Conservation (phyloP, 2,797 vertebrate genomes). For the Knipowitschia caucasica region DNA sequence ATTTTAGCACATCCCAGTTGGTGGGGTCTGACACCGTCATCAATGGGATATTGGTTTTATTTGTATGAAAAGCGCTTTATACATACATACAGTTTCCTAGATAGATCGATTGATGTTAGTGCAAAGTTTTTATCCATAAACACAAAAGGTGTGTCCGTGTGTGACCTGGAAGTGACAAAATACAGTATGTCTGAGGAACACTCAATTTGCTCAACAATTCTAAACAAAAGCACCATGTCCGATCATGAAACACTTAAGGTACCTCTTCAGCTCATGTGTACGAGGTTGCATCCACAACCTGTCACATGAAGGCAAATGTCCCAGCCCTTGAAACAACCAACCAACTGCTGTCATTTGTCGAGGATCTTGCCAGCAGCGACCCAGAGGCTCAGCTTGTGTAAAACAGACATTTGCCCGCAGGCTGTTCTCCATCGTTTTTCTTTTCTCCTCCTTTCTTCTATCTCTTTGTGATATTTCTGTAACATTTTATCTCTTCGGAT, state of each 20-base stretch:
- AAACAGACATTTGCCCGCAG: conserved; percentile 80
- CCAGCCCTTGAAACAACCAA: conserved; percentile 67
- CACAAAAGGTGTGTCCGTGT: neutral
- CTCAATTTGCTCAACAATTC: conserved; percentile 11
- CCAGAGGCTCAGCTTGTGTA: conserved; percentile 78
- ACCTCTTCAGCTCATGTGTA: conserved; percentile 11
- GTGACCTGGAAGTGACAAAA: conserved; percentile 17
- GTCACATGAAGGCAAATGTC: conserved; percentile 68
- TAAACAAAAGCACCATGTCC: neutral
- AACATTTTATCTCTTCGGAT: conserved; percentile 62
- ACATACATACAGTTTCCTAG: no score
- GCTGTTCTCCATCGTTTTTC: conserved; percentile 60
- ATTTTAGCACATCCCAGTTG: no score
- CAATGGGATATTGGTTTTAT: no score
- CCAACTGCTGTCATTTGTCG: conserved; percentile 76
- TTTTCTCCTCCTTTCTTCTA: conserved; percentile 25
- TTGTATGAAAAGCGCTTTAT: no score
- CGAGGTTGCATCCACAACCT: conserved; percentile 44
- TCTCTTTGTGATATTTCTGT: conserved; percentile 50
- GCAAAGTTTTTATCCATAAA: no score
- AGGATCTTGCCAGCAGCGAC: conserved; percentile 78
- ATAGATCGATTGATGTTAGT: no score
- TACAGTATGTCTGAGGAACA: neutral
- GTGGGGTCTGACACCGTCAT: no score
- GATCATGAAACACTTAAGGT: conserved; percentile 1